These are phyloP conservation scores for Thaumetopoea pityocampa DNA, from an alignment of 1,140 invertebrate genomes.

Conservation along the genomic window DNA sequence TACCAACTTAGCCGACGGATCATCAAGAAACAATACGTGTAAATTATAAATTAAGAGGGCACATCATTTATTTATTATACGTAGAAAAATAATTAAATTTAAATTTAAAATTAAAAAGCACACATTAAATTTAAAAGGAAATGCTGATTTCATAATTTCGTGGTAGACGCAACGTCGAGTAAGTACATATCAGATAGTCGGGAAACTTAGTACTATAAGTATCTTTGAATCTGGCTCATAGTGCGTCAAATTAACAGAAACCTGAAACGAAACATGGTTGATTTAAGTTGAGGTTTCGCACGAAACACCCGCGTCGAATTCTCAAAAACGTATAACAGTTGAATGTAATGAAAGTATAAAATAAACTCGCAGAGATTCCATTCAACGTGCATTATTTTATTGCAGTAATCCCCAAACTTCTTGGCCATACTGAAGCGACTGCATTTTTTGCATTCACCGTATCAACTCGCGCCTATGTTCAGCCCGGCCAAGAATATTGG, in stretches of 20 bases:
- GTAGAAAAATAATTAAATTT: too few species aligned
- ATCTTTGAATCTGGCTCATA: conserved; percentile 65
- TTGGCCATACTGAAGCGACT: too few species aligned
- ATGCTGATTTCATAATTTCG: background rate
- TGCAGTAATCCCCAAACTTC: too few species aligned
- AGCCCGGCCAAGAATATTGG: too few species aligned
- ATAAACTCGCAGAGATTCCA: conserved; percentile 75
- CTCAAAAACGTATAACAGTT: conserved; percentile 53
- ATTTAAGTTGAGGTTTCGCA: conserved; percentile 49
- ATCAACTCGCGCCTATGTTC: too few species aligned
- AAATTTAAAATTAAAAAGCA: too few species aligned
- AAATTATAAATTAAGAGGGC: too few species aligned
- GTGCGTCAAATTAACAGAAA: conserved; percentile 21
- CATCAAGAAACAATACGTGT: too few species aligned
- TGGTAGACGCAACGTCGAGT: conserved; percentile 18
- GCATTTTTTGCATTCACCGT: too few species aligned
- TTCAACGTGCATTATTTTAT: conserved; percentile 57
- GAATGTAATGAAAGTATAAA: conserved; percentile 71
- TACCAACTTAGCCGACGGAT: too few species aligned
- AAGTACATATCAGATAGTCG: conserved; percentile 65
- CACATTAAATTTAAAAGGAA: background rate
- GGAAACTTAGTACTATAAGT: conserved; percentile 71
- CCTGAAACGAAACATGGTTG: conserved; percentile 39
- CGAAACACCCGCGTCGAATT: conserved; percentile 50
- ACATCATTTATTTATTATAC: too few species aligned